These are phyloP conservation scores for Neoaliturus tenellus DNA, from an alignment of 2,888 invertebrate genomes.

Conservation along the genomic window DNA sequence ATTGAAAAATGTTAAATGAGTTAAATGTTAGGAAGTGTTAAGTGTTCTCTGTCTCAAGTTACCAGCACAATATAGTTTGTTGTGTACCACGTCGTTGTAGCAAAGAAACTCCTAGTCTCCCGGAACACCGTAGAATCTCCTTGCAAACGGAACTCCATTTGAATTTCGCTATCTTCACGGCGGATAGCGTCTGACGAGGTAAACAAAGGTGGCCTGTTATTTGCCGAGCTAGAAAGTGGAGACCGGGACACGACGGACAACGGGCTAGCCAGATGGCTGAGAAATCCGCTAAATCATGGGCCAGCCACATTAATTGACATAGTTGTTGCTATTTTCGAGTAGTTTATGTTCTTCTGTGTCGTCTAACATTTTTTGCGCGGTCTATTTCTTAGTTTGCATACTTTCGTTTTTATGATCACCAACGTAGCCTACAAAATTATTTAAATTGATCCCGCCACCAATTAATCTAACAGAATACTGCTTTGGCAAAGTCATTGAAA, in stretches of 20 bases:
- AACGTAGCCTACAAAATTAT: not conserved
- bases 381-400: not conserved
- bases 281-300: not conserved
- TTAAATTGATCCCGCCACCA: too few species aligned
- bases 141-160: too few species aligned
- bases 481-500: too few species aligned
- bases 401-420: not conserved
- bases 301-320: not conserved
- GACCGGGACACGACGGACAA: not conserved
- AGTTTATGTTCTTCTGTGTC: not conserved
- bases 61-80: too few species aligned
- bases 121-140: too few species aligned
- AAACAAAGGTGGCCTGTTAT: not conserved
- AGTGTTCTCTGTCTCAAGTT: too few species aligned
- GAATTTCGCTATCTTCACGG: too few species aligned
- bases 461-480: too few species aligned
- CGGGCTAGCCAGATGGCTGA: not conserved
- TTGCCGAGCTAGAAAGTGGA: constrained; percentile 14
- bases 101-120: too few species aligned
- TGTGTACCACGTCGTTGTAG: too few species aligned
- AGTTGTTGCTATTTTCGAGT: not conserved
- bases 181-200: not conserved
- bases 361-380: not conserved
- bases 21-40: too few species aligned
- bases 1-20: too few species aligned